Conservation (phyloP, 2,797 vertebrate genomes). For the Rhabdophis nuchalis region DNA sequence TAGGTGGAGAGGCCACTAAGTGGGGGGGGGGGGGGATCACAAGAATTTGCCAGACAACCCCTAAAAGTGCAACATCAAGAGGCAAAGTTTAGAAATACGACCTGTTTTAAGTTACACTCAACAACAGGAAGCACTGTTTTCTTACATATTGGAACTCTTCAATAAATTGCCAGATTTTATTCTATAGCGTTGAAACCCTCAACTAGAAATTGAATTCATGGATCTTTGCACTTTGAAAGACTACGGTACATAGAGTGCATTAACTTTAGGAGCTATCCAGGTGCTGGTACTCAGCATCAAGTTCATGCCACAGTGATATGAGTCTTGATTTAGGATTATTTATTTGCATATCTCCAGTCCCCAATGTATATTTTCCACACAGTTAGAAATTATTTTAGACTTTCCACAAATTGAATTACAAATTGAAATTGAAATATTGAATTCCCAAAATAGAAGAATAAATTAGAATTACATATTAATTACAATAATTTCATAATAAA, state of each 20-base stretch:
- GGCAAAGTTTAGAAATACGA: background rate
- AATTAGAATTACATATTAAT: background rate
- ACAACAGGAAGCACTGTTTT: background rate
- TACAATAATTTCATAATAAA: background rate
- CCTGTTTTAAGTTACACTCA: background rate
- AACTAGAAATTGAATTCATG: background rate
- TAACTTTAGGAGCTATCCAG: background rate
- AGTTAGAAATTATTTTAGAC: accelerated
- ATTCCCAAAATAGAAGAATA: background rate
- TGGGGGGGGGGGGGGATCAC: no score
- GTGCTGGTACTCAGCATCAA: background rate
- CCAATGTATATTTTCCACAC: background rate
- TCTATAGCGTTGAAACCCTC: background rate
- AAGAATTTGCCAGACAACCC: accelerated
- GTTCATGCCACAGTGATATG: background rate
- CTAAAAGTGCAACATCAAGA: background rate
- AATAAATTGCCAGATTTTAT: background rate
- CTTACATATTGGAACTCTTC: background rate
- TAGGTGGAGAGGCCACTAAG: no score
- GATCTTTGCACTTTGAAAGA: background rate
- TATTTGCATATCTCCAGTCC: background rate
- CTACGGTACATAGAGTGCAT: background rate
- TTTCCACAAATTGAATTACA: background rate
- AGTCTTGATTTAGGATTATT: background rate
- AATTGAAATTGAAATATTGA: no score